Evolutionary conservation across 92 coral and sea anemone genomes (phyloP), one percentile per base, ranked within the genome.

Genomic region (Paramuricea clavata): DNA sequence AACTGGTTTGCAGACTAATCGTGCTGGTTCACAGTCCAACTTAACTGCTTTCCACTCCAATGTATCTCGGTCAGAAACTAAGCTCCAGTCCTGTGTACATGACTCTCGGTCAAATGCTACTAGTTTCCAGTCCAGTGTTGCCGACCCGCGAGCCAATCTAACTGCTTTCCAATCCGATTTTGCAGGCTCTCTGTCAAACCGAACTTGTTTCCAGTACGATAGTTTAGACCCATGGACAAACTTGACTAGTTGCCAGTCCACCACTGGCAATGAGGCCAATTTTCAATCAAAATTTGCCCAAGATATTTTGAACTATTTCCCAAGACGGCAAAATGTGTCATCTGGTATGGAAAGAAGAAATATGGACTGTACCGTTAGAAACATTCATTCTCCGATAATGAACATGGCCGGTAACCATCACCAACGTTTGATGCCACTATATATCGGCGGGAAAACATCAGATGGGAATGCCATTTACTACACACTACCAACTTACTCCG

Each of bases 231-330:
- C 17, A 19, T n/a, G n/a, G 2, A 12, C 72, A 65, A 10, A 31
- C 41, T 9, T 65, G 5, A 65, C 19, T 27, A 16, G 36, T 65
- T 65, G 2, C 41, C 36, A 65, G 11, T 11, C 41, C 39, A 31
- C n/a, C 22, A 65, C 36, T 28, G 36, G 41, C 17, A 21, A 12
- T 16, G 22, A 25, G 62, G 39, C 59, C 0, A 16, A 13, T 28
- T 52, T 30, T 43, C 62, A 27, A 44, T 44, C 81, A 28, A 49
- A 47, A 7, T 49, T 44, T 35, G 32, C 34, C 60, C 57, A 49
- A 74, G 61, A 74, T 12, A 74, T 6, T 22, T 74, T 49, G 10
- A 49, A 43, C 1, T 44, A 74, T 43, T 74, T 49, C 25, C 81
- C 81, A 22, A 36, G 32, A n/a, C 8, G 56, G 5, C 49, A 16